Conservation (phyloP, 2,888 invertebrate species). For the Argyra leucocephala region DNA sequence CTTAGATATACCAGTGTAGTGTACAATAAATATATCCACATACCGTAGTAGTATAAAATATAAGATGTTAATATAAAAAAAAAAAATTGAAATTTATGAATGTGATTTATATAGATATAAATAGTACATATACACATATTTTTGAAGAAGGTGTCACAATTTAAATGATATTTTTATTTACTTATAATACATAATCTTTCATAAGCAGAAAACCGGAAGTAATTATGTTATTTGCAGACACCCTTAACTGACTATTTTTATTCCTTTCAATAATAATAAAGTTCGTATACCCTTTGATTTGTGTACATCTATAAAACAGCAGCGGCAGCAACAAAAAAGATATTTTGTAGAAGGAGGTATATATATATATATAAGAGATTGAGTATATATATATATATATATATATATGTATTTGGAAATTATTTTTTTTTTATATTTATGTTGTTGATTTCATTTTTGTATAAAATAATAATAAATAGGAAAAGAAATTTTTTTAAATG, state of each 20-base stretch:
- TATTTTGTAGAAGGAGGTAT: not conserved
- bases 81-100: not conserved
- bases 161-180: constrained; percentile 6
- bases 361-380: not conserved
- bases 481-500: too few relatives aligned
- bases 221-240: constrained; percentile 6
- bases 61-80: too few relatives aligned
- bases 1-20: too few relatives aligned
- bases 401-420: too few relatives aligned
- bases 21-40: too few relatives aligned
- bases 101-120: not conserved
- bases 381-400: too few relatives aligned
- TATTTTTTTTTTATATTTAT: too few relatives aligned
- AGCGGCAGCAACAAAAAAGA: not conserved
- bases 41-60: too few relatives aligned
- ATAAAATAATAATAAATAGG: too few relatives aligned
- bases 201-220: not conserved
- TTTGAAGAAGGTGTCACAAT: constrained; percentile 3
- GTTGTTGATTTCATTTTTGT: too few relatives aligned
- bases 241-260: not conserved
- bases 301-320: too few relatives aligned
- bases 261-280: not conserved
- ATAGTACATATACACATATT: not conserved
- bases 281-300: too few relatives aligned
- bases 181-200: constrained; percentile 4